Base-by-base conservation (phyloP, 1,140 invertebrate genomes). In the Drosophila watanabei region DNA sequence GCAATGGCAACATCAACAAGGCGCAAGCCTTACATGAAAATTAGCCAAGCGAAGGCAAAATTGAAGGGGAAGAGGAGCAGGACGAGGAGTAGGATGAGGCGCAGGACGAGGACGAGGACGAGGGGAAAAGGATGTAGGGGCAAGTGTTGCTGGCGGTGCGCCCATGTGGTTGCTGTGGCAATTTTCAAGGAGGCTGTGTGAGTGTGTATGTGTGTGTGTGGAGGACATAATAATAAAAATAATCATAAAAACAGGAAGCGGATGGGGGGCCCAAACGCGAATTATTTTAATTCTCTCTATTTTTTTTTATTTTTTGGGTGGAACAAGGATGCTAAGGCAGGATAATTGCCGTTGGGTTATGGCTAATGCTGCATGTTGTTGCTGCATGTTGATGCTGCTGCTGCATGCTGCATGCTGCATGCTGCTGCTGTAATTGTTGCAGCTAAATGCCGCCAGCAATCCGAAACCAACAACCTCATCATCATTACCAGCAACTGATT, bases 21-120 rank as follows among this genome's bases (percentile, higher is more conserved):
- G 82, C 75, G 71, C 77, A 68, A 68, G 79, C 83, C 83, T 87
- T 87, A 86, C 79, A 86, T 76, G 84, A 69, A 87, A 87, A 82
- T 87, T 79, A 87, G 76, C 75, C 66, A 71, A 64, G 51, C 75
- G 75, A 59, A 28, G 75, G 49, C 39, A 43, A 54, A 54, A 49
- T 52, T 39, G 20, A 41, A 18, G 11, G 49, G 28, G 20, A 28
- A 16, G 41, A 24, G 45, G 8, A 11, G n/a, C 54, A 24, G 60
- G 13, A 39, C n/a, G 10, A 43, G 28, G 28, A 6, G 32, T 7
- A 28, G 45, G 45, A 24, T 14, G 11, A 24, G 39, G n/a, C 28
- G 54, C 32, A 58, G 37, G 51, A 20, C 7, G 4, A 13, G 13
- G 18, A 33, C 28, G 45, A 51, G 37, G 45, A 49, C 43, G 20